Evolutionary conservation across 1,140 invertebrate genomes (phyloP).

Genomic region (Hyposmocoma kahamanoa): DNA sequence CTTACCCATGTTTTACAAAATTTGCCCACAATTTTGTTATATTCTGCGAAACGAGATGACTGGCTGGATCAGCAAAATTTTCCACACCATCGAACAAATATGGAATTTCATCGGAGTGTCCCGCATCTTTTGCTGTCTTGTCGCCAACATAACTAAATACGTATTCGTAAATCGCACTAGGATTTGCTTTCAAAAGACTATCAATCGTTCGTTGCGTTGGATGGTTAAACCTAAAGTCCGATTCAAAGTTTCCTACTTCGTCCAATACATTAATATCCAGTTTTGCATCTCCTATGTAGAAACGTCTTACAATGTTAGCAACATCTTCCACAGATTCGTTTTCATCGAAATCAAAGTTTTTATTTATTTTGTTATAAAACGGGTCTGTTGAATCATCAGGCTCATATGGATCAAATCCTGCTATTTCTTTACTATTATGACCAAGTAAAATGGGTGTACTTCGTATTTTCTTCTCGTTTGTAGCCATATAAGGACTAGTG

Average conservation of each 20-base stretch:
- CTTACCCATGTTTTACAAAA: conserved; percentile 59
- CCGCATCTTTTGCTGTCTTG: conserved; percentile 19
- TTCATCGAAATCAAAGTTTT: conserved; percentile 48
- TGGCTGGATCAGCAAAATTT: conserved; percentile 8
- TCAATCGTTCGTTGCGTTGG: conserved; percentile 40
- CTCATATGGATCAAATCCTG: conserved; percentile 13
- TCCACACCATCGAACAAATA: conserved; percentile 41
- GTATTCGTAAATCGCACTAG: conserved; percentile 47
- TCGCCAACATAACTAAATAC: conserved; percentile 45
- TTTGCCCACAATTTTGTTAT: conserved; percentile 48
- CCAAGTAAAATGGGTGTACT: conserved; percentile 55
- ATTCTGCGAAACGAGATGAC: conserved; percentile 34
- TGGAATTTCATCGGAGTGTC: conserved; percentile 40
- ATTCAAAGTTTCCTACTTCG: conserved; percentile 41
- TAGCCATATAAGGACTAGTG: conserved; percentile 42
- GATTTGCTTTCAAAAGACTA: conserved; percentile 43
- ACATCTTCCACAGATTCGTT: conserved; percentile 24
- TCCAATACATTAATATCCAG: conserved; percentile 28
- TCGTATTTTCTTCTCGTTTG: conserved; percentile 43
- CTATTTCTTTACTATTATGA: conserved; percentile 39
- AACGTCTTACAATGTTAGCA: conserved; percentile 36
- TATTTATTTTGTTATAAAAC: conserved; percentile 41
- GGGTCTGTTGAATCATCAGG: conserved; percentile 38
- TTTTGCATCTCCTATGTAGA: conserved; percentile 52
- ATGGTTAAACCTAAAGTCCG: conserved; percentile 51